phyloP scores from a whole-genome alignment of 2,888 invertebrate genomes.

The Ormyrus thymus region DNA sequence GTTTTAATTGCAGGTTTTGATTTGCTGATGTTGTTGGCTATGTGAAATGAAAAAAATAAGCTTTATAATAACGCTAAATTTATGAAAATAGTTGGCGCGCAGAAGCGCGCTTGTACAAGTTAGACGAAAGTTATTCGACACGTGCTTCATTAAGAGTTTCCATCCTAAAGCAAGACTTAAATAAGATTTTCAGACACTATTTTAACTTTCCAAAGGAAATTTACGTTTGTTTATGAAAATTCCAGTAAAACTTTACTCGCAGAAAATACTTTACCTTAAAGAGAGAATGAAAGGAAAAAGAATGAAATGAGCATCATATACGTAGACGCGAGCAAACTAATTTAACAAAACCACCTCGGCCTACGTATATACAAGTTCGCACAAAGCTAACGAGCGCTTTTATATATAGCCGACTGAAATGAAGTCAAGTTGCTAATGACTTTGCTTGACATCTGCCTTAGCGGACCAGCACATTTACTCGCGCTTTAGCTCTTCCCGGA shows the following conservation, averaged over 20 bases:
- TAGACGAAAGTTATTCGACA: neutral
- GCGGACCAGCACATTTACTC: neutral
- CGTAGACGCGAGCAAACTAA: slow-evolving; percentile 13
- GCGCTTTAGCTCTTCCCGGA: neutral
- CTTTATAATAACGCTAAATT: too few relatives aligned
- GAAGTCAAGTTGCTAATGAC: slow-evolving; percentile 44
- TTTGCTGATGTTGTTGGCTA: too few relatives aligned
- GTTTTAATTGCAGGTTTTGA: too few relatives aligned
- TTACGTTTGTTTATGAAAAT: slow-evolving; percentile 2
- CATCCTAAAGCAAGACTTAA: neutral
- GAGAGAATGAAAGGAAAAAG: neutral
- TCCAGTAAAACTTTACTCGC: neutral
- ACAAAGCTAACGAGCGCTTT: slow-evolving; percentile 34
- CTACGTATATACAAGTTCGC: neutral
- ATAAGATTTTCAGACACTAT: neutral
- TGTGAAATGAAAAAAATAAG: too few relatives aligned
- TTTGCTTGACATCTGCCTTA: neutral
- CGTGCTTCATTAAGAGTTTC: neutral
- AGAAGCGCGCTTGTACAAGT: neutral
- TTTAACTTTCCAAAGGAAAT: neutral
- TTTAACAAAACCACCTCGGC: neutral
- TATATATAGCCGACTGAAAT: slow-evolving; percentile 18
- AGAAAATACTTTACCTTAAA: too few relatives aligned
- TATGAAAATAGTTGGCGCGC: too few relatives aligned
- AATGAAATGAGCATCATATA: neutral